A percentile compares a stretch with the other conserved stretches of the same genome.
Evolutionary conservation across 2,797 vertebrate species (phyloP).

Genomic region (Buceros bicornis): DNA sequence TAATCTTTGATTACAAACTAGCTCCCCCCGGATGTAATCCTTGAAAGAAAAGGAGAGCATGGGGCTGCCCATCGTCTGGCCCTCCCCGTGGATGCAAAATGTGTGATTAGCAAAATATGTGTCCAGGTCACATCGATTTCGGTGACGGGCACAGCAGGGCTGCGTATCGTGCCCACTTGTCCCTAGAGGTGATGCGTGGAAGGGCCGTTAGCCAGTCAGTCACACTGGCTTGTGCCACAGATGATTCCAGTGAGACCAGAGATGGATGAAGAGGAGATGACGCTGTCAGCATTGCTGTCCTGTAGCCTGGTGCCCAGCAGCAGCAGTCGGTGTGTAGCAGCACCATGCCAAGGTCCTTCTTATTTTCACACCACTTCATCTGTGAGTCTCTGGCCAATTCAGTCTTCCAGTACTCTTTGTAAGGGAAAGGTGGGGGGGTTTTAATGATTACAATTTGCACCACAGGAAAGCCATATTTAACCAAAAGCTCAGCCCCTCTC

Average conservation of each 20-base stretch:
- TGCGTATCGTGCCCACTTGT: fast-evolving
- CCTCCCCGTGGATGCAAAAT: neutral
- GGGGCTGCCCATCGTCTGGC: neutral
- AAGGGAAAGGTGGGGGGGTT: neutral
- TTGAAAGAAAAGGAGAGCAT: neutral
- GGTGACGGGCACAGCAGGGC: fast-evolving
- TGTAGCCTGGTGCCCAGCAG: neutral
- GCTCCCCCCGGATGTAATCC: neutral
- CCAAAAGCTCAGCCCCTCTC: neutral
- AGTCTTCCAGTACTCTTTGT: neutral
- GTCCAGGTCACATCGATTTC: neutral
- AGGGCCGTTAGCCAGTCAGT: neutral
- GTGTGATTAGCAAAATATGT: neutral
- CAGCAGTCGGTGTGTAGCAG: fast-evolving
- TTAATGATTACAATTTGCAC: neutral
- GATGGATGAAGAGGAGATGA: neutral
- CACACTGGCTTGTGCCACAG: neutral
- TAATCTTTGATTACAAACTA: neutral
- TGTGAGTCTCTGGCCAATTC: neutral
- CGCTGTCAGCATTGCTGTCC: neutral
- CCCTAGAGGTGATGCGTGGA: fast-evolving
- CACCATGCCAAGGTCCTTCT: neutral
- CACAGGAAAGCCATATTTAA: neutral
- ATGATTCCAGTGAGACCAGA: neutral
- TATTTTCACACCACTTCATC: neutral